Conservation (phyloP, 2,113 vertebrate species). For the Buteo buteo region DNA sequence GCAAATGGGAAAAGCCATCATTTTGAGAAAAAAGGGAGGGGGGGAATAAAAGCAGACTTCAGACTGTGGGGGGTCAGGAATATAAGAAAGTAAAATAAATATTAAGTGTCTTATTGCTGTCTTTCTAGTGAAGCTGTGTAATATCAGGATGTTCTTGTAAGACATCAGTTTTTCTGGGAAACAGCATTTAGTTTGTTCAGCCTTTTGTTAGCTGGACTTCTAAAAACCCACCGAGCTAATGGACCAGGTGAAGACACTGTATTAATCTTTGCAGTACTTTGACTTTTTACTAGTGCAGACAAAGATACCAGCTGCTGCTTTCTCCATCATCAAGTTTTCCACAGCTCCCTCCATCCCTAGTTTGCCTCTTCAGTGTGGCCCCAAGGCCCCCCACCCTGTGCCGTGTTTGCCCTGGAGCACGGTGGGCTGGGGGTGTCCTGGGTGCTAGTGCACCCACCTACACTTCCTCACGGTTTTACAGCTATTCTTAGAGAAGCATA, state of each 20-base stretch:
- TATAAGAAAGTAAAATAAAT: not conserved
- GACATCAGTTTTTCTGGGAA: not conserved
- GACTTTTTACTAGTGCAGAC: not conserved
- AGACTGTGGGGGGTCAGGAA: not conserved
- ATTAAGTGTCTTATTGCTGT: not conserved
- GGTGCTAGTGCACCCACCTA: not conserved
- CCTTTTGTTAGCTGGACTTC: not conserved
- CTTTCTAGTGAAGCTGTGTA: not conserved
- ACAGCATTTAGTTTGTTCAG: not conserved
- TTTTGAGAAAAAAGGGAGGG: not conserved
- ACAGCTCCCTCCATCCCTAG: not conserved
- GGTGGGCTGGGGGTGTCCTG: not conserved
- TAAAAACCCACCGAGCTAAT: not conserved
- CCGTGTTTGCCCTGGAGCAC: not conserved
- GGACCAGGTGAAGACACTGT: not conserved
- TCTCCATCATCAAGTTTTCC: not conserved
- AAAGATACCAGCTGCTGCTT: not conserved
- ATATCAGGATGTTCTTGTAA: not conserved
- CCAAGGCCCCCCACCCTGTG: not conserved
- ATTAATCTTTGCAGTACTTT: not conserved
- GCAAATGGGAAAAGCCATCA: not conserved
- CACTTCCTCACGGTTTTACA: not conserved
- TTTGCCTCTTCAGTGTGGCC: not conserved
- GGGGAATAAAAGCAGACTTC: not conserved
- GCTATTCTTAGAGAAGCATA: not conserved